Conservation (phyloP, 2,113 vertebrate genomes). For the Lanius ludovicianus region DNA sequence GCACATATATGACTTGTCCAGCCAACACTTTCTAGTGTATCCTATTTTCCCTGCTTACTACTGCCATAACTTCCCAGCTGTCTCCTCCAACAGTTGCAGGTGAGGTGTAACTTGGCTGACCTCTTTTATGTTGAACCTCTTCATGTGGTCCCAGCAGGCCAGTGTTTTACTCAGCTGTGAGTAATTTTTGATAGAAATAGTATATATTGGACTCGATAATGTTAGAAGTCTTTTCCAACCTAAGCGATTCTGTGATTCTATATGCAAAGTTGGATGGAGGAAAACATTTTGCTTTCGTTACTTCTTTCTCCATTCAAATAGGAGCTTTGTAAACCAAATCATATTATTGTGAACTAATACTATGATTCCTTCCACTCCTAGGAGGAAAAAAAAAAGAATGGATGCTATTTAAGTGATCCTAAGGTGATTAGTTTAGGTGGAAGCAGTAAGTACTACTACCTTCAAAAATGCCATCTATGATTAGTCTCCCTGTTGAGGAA, state of each 20-base stretch:
- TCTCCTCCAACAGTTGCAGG: slow-evolving; percentile 36
- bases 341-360: neutral
- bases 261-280: neutral
- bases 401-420: neutral
- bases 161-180: neutral
- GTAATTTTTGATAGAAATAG: neutral
- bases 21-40: neutral
- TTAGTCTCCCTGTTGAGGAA: neutral
- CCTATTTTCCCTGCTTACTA: neutral
- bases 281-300: neutral
- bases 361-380: neutral
- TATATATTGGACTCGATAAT: neutral
- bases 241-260: neutral
- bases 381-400: neutral
- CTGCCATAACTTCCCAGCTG: slow-evolving; percentile 16
- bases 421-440: neutral
- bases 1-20: neutral
- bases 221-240: neutral
- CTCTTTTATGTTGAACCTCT: neutral
- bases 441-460: neutral
- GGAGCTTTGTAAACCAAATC: neutral
- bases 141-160: neutral
- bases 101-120: slow-evolving; percentile 53
- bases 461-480: neutral
- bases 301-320: neutral